Percentiles rank a stretch among this genome's conserved stretches.
Conservation (phyloP, 2,888 invertebrate genomes). For the Pediacus dermestoides region DNA sequence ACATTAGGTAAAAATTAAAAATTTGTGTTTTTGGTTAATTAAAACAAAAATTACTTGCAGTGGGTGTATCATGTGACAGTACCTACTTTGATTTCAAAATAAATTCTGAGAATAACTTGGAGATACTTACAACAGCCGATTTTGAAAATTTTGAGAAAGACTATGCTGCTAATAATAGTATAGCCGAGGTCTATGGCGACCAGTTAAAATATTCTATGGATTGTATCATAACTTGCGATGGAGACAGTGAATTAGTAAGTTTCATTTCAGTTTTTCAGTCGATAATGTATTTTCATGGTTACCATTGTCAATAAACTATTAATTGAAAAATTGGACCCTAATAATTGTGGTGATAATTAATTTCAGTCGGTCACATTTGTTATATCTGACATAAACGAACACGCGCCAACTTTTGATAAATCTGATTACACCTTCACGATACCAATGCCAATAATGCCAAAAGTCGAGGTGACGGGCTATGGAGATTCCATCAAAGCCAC, state of each 20-base stretch:
- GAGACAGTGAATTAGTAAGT: conserved; percentile 17
- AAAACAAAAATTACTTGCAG: not conserved
- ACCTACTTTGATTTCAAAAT: conserved; percentile 11
- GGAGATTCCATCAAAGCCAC: conserved; percentile 47
- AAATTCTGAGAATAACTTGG: conserved; percentile 9
- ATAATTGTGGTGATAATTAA: no score
- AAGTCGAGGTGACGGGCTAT: conserved; percentile 48
- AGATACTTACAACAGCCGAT: conserved; percentile 12
- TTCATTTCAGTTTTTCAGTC: no score
- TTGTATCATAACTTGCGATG: conserved; percentile 12
- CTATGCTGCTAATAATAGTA: conserved; percentile 3
- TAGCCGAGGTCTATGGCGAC: conserved; percentile 1
- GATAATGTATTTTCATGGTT: no score
- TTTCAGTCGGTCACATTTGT: conserved; percentile 49
- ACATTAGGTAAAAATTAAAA: conserved; percentile 7
- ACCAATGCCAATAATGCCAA: conserved; percentile 52
- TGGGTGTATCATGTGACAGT: not conserved
- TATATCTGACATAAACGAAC: conserved; percentile 54
- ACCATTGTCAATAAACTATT: no score
- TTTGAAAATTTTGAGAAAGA: conserved; percentile 15
- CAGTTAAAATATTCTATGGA: conserved; percentile 3
- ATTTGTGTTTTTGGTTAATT: no score
- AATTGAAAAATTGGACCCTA: no score
- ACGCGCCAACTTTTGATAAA: conserved; percentile 49
- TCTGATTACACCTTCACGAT: conserved; percentile 46